Percentiles rank a stretch among this genome's conserved stretches.
These are phyloP conservation scores for Trematomus bernacchii DNA, from an alignment of 2,797 vertebrate genomes.

Conservation along the genomic window DNA sequence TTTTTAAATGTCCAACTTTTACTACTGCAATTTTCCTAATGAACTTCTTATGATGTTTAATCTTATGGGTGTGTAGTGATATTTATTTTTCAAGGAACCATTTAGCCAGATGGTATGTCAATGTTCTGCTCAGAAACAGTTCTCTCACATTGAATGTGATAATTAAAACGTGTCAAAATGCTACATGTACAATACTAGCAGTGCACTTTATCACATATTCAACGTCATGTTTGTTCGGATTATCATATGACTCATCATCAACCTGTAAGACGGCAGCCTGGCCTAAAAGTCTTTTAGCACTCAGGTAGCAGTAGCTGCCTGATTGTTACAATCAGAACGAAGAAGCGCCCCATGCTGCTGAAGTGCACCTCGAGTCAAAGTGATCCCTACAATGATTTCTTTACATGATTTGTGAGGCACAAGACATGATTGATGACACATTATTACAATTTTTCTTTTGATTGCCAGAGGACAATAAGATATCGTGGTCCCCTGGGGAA, in stretches of 20 bases:
- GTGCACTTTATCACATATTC: slow-evolving; percentile 4
- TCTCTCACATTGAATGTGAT: slow-evolving; percentile 24
- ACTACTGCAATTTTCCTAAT: background rate
- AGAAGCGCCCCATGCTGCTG: slow-evolving; percentile 29
- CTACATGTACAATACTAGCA: background rate
- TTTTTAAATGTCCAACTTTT: background rate
- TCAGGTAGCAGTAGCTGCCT: slow-evolving; percentile 32
- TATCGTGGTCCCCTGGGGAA: background rate
- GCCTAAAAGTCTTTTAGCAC: background rate
- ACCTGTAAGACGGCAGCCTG: slow-evolving; percentile 1
- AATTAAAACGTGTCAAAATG: slow-evolving; percentile 23
- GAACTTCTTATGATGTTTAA: background rate
- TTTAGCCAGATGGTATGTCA: slow-evolving; percentile 32
- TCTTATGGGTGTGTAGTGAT: background rate
- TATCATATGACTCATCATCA: slow-evolving; percentile 21
- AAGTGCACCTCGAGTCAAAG: slow-evolving; percentile 45
- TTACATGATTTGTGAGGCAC: slow-evolving; percentile 13
- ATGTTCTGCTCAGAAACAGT: slow-evolving; percentile 22
- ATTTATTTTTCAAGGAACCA: background rate
- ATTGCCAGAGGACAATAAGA: background rate
- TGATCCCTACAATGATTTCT: slow-evolving; percentile 31
- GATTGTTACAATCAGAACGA: slow-evolving; percentile 59
- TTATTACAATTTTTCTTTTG: slow-evolving; percentile 3
- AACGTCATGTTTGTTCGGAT: slow-evolving; percentile 4
- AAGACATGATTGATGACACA: background rate